Base-by-base conservation (phyloP, 2,113 vertebrate genomes). In the Ciconia stormi region DNA sequence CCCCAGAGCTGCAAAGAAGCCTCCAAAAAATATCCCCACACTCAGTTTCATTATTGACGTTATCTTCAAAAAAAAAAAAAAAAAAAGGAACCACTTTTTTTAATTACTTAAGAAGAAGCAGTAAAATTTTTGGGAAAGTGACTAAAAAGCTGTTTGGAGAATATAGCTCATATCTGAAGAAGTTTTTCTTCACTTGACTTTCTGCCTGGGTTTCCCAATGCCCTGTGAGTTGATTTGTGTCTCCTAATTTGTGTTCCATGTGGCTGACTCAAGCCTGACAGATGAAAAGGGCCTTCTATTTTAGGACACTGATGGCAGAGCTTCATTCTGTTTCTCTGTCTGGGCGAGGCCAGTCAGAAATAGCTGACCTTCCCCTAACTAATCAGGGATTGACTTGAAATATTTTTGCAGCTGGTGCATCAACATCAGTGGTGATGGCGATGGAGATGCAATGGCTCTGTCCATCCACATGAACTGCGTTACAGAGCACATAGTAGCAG, bases 11-110 rank as follows among this genome's bases (percentile, higher is more conserved):
- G 99, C 99, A 63, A 99, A 99, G 56, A 99, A 97, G 62, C 99
- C 99, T 30, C 99, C 99, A 87, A 99, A 99, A 97, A 99, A 99
- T 95, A 99, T 97, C 8, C 98, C 99, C 69, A 99, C 98, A 3
- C 98, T 99, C 22, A 99, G 97, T 98, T 99, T 99, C 99, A 99
- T 99, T 96, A 92, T 95, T 16, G 1, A 88, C 87, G 78, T 87
- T 67, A 29, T 46, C 70, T 74, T 36, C 3, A 38, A 26, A 63
- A 52, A 38, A 82, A 29, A 53, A 71, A 21, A 19, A 22, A 52
- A 20, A 15, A 36, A 30, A 17, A 8, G 5, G 2, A 13, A 44
- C 11, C 38, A 36, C 27, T 69, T 56, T 46, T 23, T 25, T 11
- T 27, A 82, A 70, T 40, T 65, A 74, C 11, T 88, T 89, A 40